Base-by-base conservation (phyloP, 1,140 invertebrate genomes). In the Calephelis virginiensis region DNA sequence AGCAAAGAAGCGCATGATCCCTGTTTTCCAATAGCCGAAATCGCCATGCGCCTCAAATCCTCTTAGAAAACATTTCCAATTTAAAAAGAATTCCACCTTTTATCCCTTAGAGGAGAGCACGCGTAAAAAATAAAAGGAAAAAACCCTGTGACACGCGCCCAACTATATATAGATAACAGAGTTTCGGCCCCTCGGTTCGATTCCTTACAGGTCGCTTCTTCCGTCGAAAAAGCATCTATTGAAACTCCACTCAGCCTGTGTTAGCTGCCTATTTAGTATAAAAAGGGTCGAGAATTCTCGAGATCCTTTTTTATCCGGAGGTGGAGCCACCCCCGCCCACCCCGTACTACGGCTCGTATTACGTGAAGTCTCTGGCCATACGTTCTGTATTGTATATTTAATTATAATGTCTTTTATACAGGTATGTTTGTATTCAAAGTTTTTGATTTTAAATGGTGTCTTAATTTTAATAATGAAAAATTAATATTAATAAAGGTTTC, bases 241-340 rank as follows among this genome's bases (percentile, higher is more conserved):
- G 89, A 91, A 89, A 87, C 86, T 89, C 86, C 89, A 91, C 89
- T 91, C 85, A 89, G 86, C 75, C 82, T 83, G 86, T 91, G 89
- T 91, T 91, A 91, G 85, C 89, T 91, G 89, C 88, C 89, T 91
- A 87, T 91, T 91, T 91, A 91, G 89, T 89, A 89, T 89, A 91
- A 91, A 90, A 90, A 89, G 86, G 89, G 86, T 85, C 85, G 84
- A 85, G 83, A 81, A 83, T 85, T 90, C 78, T 80, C 70, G 77
- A 82, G 85, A 87, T 87, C 83, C 85, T 85, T 89, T 90, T 91
- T 91, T 88, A 89, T 82, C 85, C 80, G 74, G 69, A 83, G 83
- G 81, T 77, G 80, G 78, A 69, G 67, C 71, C 73, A 65, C 74
- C 82, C 78, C 67, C 69, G 65, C 63, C 73, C 61, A 66, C 69